Evolutionary conservation across 2,797 vertebrate species (phyloP), one percentile per base, ranked within the genome.

Genomic region (Cygnus olor): DNA sequence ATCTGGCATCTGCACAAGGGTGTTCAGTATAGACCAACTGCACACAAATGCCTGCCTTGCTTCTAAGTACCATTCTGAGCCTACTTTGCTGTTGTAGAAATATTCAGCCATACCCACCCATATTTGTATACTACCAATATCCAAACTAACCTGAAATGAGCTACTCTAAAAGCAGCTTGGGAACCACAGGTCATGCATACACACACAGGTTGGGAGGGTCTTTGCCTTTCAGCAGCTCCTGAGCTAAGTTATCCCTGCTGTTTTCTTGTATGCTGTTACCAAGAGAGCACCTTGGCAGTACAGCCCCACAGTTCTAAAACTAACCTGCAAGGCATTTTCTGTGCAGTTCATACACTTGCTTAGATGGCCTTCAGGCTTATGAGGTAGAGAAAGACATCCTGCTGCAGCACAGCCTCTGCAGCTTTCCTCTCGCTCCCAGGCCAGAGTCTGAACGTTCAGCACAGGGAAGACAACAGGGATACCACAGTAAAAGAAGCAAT

Each of bases 261-360:
- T 54, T 85, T 69, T 47, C 58, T 63, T 1, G 17, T 58, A n/a
- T 78, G 53, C 8, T 53, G 14, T 30, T 72, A 19, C n/a, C 21
- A 53, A 20, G 22, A 14, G 22, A 80, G 7, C 14, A 51, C 9
- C 5, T 28, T 11, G 30, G 8, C 19, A 61, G 21, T 5, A 51
- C 1, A 63, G 27, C 2, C n/a, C 9, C 18, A 36, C 2, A 56
- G 30, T 38, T 32, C 40, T 69, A 22, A 30, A n/a, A 40, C 21
- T 45, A 3, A 47, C 22, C 38, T 60, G 21, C 38, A 76, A 80
- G 9, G 20, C 14, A 44, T 51, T 54, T 44, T 44, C 42, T 60
- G 6, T 14, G 27, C 11, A 15, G 13, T 32, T 24, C 54, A 0
- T 13, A 6, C 28, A 12, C 25, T 47, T 80, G 15, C 16, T 7